Evolutionary conservation across 2,888 invertebrate genomes (phyloP).

Genomic region (Pardosa pseudoannulata): DNA sequence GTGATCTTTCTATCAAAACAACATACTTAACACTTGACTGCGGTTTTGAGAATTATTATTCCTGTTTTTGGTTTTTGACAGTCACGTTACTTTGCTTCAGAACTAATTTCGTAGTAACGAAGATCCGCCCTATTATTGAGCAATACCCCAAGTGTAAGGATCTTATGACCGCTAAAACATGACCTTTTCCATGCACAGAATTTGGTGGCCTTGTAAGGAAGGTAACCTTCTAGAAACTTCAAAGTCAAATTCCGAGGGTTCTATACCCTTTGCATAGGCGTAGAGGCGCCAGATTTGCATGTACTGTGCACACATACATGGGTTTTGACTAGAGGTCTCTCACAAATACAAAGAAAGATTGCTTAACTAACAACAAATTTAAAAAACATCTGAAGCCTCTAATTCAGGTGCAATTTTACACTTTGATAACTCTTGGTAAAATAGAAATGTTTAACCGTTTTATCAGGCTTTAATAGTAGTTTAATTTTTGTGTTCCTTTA

Average conservation of each 20-base stretch:
- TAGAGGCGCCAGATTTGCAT: not conserved
- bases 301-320: not conserved
- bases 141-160: conserved; percentile 44
- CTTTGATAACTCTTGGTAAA: too few relatives aligned
- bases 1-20: conserved; percentile 1
- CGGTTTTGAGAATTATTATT: too few relatives aligned
- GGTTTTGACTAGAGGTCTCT: too few relatives aligned
- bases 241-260: conserved; percentile 36
- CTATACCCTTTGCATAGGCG: not conserved
- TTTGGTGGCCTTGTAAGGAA: conserved; percentile 51
- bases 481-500: too few relatives aligned
- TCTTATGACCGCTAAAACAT: conserved; percentile 50
- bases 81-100: conserved; percentile 3
- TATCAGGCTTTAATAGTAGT: too few relatives aligned
- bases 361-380: too few relatives aligned
- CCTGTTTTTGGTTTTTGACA: not conserved
- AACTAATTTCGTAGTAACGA: not conserved
- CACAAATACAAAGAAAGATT: too few relatives aligned
- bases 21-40: too few relatives aligned
- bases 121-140: conserved; percentile 45
- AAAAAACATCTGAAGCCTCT: too few relatives aligned
- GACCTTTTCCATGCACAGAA: conserved; percentile 37
- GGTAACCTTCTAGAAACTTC: conserved; percentile 33
- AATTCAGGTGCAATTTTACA: too few relatives aligned
- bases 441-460: too few relatives aligned